Conservation (phyloP, 2,113 vertebrate species). For the Cygnus buccinator region DNA sequence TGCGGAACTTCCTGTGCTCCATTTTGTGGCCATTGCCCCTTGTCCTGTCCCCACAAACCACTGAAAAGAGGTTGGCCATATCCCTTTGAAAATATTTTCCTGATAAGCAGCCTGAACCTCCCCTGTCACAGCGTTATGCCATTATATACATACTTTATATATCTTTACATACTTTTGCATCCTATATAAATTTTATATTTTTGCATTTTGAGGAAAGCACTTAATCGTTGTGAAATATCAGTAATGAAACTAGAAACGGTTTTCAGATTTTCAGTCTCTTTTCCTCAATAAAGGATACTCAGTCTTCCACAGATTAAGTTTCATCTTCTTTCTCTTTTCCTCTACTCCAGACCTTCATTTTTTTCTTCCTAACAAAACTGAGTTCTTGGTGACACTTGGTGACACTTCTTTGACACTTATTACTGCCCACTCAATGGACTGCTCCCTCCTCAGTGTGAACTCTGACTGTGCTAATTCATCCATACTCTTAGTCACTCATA, state of each 20-base stretch:
- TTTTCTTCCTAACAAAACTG: not conserved
- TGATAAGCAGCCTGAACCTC: no score
- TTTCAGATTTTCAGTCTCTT: not conserved
- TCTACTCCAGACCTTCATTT: not conserved
- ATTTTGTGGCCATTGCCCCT: no score
- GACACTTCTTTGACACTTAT: not conserved
- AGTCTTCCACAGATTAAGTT: not conserved
- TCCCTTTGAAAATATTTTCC: no score
- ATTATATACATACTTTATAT: not conserved
- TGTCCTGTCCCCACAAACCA: no score
- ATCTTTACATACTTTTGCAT: not conserved
- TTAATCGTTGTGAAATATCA: not conserved
- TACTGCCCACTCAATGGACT: not conserved
- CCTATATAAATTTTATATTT: not conserved
- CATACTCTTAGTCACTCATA: rapidly evolving
- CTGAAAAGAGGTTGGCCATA: no score
- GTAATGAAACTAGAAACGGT: not conserved
- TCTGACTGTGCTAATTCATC: not conserved
- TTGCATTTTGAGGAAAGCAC: not conserved
- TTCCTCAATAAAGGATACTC: not conserved
- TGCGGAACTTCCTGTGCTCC: no score
- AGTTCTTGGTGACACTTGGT: not conserved
- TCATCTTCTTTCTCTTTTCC: not conserved
- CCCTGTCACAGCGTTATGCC: no score
- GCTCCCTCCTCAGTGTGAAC: not conserved